Evolutionary conservation across 1,140 invertebrate species (phyloP).

Genomic region (Papilio polytes): DNA sequence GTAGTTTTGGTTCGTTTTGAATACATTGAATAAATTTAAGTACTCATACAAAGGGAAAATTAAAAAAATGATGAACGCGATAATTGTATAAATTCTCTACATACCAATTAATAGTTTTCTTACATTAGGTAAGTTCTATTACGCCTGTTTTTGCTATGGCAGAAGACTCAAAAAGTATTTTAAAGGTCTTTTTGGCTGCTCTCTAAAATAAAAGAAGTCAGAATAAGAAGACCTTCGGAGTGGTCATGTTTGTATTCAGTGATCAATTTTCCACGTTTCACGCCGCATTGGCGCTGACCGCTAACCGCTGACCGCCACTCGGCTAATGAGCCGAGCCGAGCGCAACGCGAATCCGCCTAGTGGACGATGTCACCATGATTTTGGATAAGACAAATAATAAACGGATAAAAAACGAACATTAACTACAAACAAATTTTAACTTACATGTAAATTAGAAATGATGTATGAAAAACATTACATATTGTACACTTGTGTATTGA

Average conservation of each 20-base stretch:
- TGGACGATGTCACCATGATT: background rate
- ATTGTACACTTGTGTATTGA: no score
- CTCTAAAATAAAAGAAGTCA: background rate
- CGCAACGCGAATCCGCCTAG: background rate
- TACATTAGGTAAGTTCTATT: background rate
- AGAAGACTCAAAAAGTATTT: background rate
- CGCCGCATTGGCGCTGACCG: slow-evolving; percentile 33
- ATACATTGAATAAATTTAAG: background rate
- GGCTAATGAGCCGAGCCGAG: slow-evolving; percentile 28
- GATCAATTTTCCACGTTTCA: slow-evolving; percentile 38
- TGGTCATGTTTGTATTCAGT: slow-evolving; percentile 15
- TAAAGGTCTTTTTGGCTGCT: background rate
- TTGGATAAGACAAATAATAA: background rate
- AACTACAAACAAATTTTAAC: no score
- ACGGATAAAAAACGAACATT: background rate
- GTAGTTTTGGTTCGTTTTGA: background rate
- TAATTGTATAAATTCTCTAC: no score
- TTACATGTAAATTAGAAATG: no score
- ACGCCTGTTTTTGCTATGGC: background rate
- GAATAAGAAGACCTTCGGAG: background rate
- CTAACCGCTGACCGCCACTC: background rate
- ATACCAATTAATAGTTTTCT: no score
- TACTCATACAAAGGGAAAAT: background rate
- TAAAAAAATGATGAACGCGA: background rate
- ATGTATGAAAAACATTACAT: no score